These are phyloP conservation scores for Petrocephalus microphthalmus DNA, from an alignment of 2,113 vertebrate genomes.

Conservation along the genomic window DNA sequence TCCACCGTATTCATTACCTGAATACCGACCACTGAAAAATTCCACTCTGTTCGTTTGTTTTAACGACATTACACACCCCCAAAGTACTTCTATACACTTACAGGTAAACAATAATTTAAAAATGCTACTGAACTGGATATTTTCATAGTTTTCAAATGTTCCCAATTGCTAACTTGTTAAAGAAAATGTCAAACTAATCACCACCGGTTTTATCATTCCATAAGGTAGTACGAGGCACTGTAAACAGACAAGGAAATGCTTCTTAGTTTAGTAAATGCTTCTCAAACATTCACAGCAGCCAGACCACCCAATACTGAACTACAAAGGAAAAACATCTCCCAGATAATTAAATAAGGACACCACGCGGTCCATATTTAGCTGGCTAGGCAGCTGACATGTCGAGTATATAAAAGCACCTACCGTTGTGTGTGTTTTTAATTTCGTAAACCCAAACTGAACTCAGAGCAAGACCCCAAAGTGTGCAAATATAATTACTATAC, in stretches of 20 bases:
- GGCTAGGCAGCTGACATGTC: conserved; percentile 7
- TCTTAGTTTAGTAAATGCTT: neutral
- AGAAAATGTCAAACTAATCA: neutral
- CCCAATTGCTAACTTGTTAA: neutral
- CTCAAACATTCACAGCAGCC: neutral
- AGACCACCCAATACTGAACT: neutral
- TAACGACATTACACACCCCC: neutral
- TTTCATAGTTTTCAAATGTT: neutral
- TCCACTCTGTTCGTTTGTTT: neutral
- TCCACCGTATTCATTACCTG: neutral
- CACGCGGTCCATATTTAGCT: conserved; percentile 17
- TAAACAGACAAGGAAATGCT: neutral
- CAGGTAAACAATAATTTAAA: neutral
- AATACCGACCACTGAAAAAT: neutral
- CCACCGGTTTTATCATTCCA: neutral
- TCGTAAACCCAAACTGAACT: conserved; percentile 25
- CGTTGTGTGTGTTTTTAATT: conserved; percentile 36
- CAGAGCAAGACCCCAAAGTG: conserved; percentile 29
- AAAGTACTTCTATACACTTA: neutral
- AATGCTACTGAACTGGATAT: neutral
- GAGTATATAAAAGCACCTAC: conserved; percentile 37
- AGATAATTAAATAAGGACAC: conserved; percentile 25
- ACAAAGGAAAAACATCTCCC: neutral
- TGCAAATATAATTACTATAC: conserved; percentile 25
- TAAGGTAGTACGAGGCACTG: neutral